These are phyloP conservation scores for Penaeus monodon DNA, from an alignment of 2,888 invertebrate species.

Conservation along the genomic window DNA sequence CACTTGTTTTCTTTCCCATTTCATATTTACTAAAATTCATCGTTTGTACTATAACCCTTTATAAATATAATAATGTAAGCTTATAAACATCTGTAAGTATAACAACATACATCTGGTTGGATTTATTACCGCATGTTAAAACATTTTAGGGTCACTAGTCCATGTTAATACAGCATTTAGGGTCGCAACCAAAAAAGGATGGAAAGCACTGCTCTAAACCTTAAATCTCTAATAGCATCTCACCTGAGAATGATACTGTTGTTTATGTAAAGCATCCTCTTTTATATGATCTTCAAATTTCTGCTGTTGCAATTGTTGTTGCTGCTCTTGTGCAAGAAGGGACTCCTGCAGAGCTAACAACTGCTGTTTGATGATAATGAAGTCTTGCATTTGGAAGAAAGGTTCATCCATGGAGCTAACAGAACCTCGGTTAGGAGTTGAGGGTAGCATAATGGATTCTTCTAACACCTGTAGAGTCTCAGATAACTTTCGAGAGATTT, in stretches of 20 bases:
- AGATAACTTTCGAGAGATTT: constrained; percentile 34
- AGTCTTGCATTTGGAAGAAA: constrained; percentile 18
- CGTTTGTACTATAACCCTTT: no score
- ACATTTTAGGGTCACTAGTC: no score
- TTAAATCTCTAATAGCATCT: background rate
- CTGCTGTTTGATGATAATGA: constrained; percentile 35
- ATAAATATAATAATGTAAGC: no score
- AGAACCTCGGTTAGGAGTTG: constrained; percentile 24
- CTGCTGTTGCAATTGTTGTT: background rate
- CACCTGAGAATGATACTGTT: constrained; percentile 24
- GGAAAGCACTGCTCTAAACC: background rate
- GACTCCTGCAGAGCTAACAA: constrained; percentile 23
- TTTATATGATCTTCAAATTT: background rate
- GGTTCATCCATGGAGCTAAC: constrained; percentile 19
- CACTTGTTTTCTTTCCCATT: no score
- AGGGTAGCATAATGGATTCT: constrained; percentile 28
- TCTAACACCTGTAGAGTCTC: constrained; percentile 44
- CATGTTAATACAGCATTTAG: no score
- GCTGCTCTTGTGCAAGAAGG: constrained; percentile 25
- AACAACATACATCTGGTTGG: no score
- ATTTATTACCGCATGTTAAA: no score
- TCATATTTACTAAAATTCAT: no score
- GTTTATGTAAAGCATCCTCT: background rate
- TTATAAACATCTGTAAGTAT: no score
- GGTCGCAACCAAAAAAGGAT: no score